Percentiles rank a stretch among this genome's conserved stretches.
Evolutionary conservation across 2,888 invertebrate genomes (phyloP).

Genomic region (Hydropsyche betteni): DNA sequence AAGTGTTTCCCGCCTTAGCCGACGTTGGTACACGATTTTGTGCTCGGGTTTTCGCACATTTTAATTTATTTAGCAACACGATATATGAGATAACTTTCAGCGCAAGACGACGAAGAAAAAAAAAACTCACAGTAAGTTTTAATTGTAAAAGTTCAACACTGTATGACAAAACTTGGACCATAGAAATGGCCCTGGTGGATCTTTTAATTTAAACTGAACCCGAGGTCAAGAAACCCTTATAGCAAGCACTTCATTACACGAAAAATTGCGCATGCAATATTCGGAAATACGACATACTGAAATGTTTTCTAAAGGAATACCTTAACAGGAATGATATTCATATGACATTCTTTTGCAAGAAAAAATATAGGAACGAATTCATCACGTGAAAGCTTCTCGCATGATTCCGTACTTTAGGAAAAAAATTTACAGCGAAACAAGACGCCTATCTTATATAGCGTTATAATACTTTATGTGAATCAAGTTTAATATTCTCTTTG

Average conservation of each 20-base stretch:
- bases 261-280: not conserved
- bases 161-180: conserved; percentile 9
- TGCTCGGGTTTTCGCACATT: no score
- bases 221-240: not conserved
- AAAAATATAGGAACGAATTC: not conserved
- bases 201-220: conserved; percentile 10
- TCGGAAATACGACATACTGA: not conserved
- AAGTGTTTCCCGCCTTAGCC: not conserved
- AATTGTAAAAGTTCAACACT: not conserved
- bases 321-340: no score
- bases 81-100: no score
- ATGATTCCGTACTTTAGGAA: not conserved
- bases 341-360: no score
- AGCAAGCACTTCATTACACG: not conserved
- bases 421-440: not conserved
- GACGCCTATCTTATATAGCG: not conserved
- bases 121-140: not conserved
- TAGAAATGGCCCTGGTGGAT: not conserved
- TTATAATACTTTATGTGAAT: not conserved
- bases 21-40: not conserved
- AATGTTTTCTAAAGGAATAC: no score
- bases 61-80: no score
- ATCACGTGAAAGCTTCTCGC: not conserved
- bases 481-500: conserved; percentile 16
- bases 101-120: no score